Evolutionary conservation across 2,113 vertebrate species (phyloP).

Genomic region (Notechis scutatus): DNA sequence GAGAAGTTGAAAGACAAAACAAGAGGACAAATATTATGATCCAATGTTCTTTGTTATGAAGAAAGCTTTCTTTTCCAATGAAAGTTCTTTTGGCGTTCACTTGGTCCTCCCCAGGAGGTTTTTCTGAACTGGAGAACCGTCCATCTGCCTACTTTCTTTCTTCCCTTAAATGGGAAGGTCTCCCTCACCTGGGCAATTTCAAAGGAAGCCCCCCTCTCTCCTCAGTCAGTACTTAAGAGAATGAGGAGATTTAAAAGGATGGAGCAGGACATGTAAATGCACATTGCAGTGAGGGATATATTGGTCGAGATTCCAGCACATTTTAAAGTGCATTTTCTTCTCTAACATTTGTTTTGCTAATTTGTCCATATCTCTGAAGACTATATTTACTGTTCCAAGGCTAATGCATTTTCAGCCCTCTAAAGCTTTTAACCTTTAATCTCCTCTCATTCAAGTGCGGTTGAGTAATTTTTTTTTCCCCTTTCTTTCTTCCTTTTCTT

Average conservation of each 20-base stretch:
- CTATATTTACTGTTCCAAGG: slow-evolving; percentile 72
- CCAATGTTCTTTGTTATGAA: slow-evolving; percentile 25
- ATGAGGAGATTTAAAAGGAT: slow-evolving; percentile 62
- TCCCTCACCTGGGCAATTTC: slow-evolving; percentile 42
- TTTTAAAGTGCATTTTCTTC: slow-evolving; percentile 62
- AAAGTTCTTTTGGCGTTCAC: slow-evolving; percentile 16
- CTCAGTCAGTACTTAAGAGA: slow-evolving; percentile 29
- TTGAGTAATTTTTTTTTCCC: slow-evolving; percentile 66
- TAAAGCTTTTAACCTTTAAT: slow-evolving; percentile 81
- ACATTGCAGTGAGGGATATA: slow-evolving; percentile 51
- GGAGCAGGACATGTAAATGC: slow-evolving; percentile 54
- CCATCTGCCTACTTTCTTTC: not conserved
- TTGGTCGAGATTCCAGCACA: slow-evolving; percentile 58
- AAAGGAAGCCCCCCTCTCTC: slow-evolving; percentile 43
- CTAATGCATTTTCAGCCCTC: slow-evolving; percentile 74
- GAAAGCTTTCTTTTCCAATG: slow-evolving; percentile 14
- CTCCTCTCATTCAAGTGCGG: slow-evolving; percentile 70
- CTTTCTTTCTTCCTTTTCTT: slow-evolving; percentile 43
- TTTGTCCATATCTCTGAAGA: slow-evolving; percentile 68
- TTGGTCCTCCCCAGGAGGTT: slow-evolving; percentile 7
- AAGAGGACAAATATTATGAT: slow-evolving; percentile 28
- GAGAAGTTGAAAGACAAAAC: slow-evolving; percentile 3
- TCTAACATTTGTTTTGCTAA: slow-evolving; percentile 77
- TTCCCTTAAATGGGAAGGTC: slow-evolving; percentile 7
- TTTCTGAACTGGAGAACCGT: slow-evolving; percentile 3